A percentile compares a stretch with the other conserved stretches of the same genome.
phyloP scores from a whole-genome alignment of 2,797 vertebrate species.

The Eremophila alpestris region DNA sequence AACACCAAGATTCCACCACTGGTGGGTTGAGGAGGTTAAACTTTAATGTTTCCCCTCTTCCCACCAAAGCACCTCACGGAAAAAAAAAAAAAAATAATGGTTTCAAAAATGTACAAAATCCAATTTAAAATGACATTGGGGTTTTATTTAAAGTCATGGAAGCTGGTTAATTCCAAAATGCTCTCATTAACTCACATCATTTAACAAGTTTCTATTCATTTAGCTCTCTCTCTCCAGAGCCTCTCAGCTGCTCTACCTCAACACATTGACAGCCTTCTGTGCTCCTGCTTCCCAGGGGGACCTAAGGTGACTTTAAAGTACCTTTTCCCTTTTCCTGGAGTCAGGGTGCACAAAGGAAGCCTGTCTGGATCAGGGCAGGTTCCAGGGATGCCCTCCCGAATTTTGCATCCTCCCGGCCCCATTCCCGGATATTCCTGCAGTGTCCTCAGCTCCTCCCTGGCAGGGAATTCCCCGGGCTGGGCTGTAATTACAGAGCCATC shows the following conservation, averaged over 20 bases:
- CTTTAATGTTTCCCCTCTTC: neutral
- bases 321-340: constrained; percentile 5
- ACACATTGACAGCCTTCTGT: constrained; percentile 69
- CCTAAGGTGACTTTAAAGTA: constrained; percentile 61
- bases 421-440: accelerated
- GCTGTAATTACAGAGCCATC: constrained; percentile 24
- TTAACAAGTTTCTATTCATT: constrained; percentile 72
- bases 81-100: constrained; percentile 36
- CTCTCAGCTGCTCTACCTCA: constrained; percentile 67
- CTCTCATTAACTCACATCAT: constrained; percentile 72
- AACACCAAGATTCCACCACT: neutral
- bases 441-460: neutral
- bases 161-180: constrained; percentile 69
- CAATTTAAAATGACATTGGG: constrained; percentile 71
- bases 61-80: neutral
- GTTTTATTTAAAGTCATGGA: constrained; percentile 70
- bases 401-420: accelerated
- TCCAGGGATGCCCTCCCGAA: neutral
- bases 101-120: constrained; percentile 62
- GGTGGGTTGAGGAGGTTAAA: constrained; percentile 13
- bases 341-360: neutral
- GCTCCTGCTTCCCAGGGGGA: constrained; percentile 54
- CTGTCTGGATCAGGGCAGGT: accelerated
- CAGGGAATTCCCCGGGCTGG: neutral
- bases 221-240: constrained; percentile 68